Evolutionary conservation across 1,140 invertebrate species (phyloP), one percentile per base, ranked within the genome.

Genomic region (Cydia strobilella): DNA sequence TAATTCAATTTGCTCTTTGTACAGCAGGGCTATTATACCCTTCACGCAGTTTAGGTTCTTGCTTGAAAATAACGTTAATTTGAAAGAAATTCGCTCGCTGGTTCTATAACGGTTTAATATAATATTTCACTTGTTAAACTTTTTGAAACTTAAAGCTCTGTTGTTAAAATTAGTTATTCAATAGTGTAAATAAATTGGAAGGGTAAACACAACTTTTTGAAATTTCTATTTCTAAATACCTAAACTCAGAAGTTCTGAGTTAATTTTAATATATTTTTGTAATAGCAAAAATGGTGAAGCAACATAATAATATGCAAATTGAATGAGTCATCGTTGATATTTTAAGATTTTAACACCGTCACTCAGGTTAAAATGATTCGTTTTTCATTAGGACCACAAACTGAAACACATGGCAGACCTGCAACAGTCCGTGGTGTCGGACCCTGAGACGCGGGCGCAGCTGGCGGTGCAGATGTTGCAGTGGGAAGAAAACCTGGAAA

Each of bases 371-470:
- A 59, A 59, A 23, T 20, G 20, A 72, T 63, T 54, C 5, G 25
- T 74, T 48, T 66, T 74, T 2, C 12, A 31, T 18, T 93, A 99
- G 98, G 98, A 99, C 93, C 96, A 98, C 83, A 99, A 99, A 92
- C 94, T 99, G 93, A 98, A 98, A 92, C 98, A 99, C 87, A 99
- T 99, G 98, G 98, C 98, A 6, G 98, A 99, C 91, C 94, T 99
- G 80, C 98, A 99, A 90, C 96, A 99, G 93, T 97, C 97, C 2
- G 98, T 99, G 20, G 97, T 99, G 27, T 96, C 97, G 18, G 98
- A 99, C 90, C 95, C 96, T 27, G 97, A 98, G 82, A 97, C 96
- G 72, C 96, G 97, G 77, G 96, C 97, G 82, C 97, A 99, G 90
- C 96, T 99, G 72, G 96, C 96, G 77, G 96, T 96, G 86, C 98